Evolutionary conservation across 23 tunicate genomes (phyloP).

Genomic region (Styela plicata): DNA sequence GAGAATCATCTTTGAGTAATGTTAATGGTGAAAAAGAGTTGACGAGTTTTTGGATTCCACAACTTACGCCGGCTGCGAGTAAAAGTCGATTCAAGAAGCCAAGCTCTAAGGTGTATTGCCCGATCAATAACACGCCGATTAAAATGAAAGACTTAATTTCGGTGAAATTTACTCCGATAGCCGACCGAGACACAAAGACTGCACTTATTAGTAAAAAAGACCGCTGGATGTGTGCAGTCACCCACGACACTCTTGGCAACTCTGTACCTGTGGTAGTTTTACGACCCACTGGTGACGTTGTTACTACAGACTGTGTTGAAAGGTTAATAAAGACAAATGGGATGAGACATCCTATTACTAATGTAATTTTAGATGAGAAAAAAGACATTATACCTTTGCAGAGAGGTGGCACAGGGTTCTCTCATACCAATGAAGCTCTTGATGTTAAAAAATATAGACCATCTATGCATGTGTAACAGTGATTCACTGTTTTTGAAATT

Average conservation of each 20-base stretch:
- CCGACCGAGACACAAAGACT: slow-evolving; percentile 83
- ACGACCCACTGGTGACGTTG: slow-evolving; percentile 83
- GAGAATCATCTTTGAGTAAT: slow-evolving; percentile 17
- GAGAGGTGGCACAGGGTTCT: slow-evolving; percentile 95
- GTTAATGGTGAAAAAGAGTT: slow-evolving; percentile 36
- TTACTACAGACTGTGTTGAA: slow-evolving; percentile 83
- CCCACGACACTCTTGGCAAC: slow-evolving; percentile 88
- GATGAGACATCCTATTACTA: slow-evolving; percentile 86
- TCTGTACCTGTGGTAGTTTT: slow-evolving; percentile 78
- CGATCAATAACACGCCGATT: slow-evolving; percentile 74
- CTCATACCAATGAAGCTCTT: slow-evolving; percentile 67
- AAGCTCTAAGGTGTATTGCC: slow-evolving; percentile 79
- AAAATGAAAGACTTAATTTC: slow-evolving; percentile 89
- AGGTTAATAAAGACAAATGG: slow-evolving; percentile 77
- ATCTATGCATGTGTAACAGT: slow-evolving; percentile 32
- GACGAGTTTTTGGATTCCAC: slow-evolving; percentile 92
- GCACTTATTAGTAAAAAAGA: slow-evolving; percentile 78
- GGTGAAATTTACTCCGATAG: slow-evolving; percentile 91
- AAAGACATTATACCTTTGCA: slow-evolving; percentile 76
- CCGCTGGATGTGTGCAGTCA: slow-evolving; percentile 94
- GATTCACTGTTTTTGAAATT: too few relatives aligned
- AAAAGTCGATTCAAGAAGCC: slow-evolving; percentile 74
- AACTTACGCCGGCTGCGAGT: slow-evolving; percentile 70
- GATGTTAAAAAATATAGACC: slow-evolving; percentile 85
- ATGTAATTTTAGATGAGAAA: slow-evolving; percentile 41